Evolutionary conservation across 2,797 vertebrate genomes (phyloP).

Genomic region (Eospalax fontanierii): DNA sequence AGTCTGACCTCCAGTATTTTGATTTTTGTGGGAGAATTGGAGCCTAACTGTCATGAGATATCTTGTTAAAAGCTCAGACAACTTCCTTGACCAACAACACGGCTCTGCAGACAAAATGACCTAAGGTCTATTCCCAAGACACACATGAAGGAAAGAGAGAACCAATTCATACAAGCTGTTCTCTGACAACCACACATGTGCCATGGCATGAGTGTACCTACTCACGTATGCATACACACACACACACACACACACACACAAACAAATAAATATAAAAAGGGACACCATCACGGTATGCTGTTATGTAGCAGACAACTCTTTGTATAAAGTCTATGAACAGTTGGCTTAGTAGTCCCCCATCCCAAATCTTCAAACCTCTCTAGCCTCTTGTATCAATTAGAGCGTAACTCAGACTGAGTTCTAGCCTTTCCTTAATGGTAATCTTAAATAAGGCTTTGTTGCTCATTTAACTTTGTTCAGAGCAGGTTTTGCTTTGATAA

Average conservation of each 20-base stretch:
- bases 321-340: not conserved
- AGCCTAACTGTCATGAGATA: not conserved
- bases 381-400: not conserved
- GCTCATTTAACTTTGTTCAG: not conserved
- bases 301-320: not conserved
- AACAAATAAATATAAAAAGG: not conserved
- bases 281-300: not conserved
- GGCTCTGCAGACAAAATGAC: not conserved
- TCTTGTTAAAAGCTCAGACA: not conserved
- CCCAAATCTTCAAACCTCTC: not conserved
- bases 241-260: not conserved
- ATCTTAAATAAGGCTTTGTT: not conserved
- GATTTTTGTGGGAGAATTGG: not conserved
- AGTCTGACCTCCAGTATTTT: not conserved
- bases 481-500: not conserved
- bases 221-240: not conserved
- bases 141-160: not conserved
- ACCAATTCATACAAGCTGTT: not conserved
- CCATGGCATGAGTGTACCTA: too few relatives aligned
- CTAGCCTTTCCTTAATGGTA: not conserved
- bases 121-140: not conserved
- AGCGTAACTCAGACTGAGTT: not conserved
- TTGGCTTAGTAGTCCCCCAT: fast-evolving
- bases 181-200: not conserved
- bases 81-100: not conserved